phyloP scores from a whole-genome alignment of 2,797 vertebrate genomes.

The Microctenopoma lineatum region DNA sequence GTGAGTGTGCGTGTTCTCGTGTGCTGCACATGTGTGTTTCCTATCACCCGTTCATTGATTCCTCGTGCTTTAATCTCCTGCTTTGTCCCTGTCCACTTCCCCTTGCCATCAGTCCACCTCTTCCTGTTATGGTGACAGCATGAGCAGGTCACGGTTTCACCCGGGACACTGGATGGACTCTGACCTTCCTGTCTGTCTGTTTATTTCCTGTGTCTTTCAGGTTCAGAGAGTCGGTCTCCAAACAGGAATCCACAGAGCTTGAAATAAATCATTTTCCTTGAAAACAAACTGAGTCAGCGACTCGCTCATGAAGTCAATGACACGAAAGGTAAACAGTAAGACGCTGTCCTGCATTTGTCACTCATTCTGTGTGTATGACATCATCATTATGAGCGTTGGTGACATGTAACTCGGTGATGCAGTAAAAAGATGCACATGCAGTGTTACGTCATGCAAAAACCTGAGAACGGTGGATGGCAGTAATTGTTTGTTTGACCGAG shows the following conservation, averaged over 20 bases:
- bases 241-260: constrained; percentile 35
- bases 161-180: constrained; percentile 43
- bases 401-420: constrained; percentile 3
- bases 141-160: constrained; percentile 21
- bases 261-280: background rate
- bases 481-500: constrained; percentile 36
- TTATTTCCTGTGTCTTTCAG: constrained; percentile 58
- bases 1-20: background rate
- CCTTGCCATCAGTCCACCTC: constrained; percentile 44
- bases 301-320: background rate
- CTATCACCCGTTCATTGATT: constrained; percentile 22
- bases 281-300: background rate
- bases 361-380: background rate
- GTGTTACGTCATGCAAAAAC: constrained; percentile 12
- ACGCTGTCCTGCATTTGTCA: background rate
- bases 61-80: constrained; percentile 27
- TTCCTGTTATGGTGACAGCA: constrained; percentile 73
- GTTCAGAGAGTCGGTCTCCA: constrained; percentile 33
- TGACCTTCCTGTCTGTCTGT: constrained; percentile 63
- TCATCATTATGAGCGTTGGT: constrained; percentile 1
- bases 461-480: constrained; percentile 19
- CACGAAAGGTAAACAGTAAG: background rate
- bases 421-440: background rate
- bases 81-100: constrained; percentile 50
- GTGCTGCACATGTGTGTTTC: constrained; percentile 4